Evolutionary conservation across 2,113 vertebrate species (phyloP).

Genomic region (Polypterus bichir): DNA sequence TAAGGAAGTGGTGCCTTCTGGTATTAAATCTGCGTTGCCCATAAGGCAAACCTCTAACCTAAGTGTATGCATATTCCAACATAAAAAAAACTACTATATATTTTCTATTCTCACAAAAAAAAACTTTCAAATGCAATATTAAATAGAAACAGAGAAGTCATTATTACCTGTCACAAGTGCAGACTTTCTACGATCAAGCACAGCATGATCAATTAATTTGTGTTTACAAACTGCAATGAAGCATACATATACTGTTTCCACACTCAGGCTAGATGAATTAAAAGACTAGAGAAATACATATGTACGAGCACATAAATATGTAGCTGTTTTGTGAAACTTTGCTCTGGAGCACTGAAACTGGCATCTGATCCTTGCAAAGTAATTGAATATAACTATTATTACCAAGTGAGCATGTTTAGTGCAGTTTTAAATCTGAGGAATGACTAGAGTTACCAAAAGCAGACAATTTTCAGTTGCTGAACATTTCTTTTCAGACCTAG

Average conservation of each 20-base stretch:
- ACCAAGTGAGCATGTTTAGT: too few relatives aligned
- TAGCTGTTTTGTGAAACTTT: too few relatives aligned
- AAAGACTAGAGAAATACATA: too few relatives aligned
- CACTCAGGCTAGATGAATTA: too few relatives aligned
- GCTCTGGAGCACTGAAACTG: too few relatives aligned
- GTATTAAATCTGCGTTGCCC: slow-evolving; percentile 4
- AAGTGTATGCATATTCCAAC: slow-evolving; percentile 14
- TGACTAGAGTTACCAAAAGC: too few relatives aligned
- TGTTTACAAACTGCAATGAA: slow-evolving; percentile 5
- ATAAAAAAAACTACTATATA: not conserved
- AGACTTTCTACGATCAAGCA: slow-evolving; percentile 28
- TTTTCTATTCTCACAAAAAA: not conserved
- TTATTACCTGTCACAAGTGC: slow-evolving; percentile 10
- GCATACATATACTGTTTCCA: not conserved
- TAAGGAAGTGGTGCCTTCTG: slow-evolving; percentile 30
- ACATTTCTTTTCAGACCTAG: too few relatives aligned
- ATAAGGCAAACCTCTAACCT: slow-evolving; percentile 14
- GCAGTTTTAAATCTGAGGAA: too few relatives aligned
- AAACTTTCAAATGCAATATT: slow-evolving; percentile 15
- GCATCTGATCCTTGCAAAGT: too few relatives aligned
- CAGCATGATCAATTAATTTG: slow-evolving; percentile 19
- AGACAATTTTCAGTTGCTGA: too few relatives aligned
- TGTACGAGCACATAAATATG: too few relatives aligned
- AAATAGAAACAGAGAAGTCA: slow-evolving; percentile 19
- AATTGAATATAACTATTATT: too few relatives aligned